phyloP scores from a whole-genome alignment of 2,113 vertebrate species.

The Rhabdomys dilectus region DNA sequence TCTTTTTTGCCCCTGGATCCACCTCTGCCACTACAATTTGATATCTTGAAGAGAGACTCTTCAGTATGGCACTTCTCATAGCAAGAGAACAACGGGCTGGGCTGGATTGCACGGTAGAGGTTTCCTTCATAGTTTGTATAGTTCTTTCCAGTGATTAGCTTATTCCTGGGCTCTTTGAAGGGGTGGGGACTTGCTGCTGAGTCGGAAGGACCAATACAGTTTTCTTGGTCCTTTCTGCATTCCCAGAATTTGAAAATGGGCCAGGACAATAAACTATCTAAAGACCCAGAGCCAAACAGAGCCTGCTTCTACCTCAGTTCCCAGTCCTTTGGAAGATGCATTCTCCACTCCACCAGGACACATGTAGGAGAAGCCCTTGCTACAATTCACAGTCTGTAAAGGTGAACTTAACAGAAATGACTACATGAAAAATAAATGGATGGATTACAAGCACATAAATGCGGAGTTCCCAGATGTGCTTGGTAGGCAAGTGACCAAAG shows the following conservation, averaged over 20 bases:
- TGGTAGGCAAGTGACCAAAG: not conserved
- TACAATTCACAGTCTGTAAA: not conserved
- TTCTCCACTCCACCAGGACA: not conserved
- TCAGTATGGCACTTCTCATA: not conserved
- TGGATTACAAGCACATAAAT: not conserved
- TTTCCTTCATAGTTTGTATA: not conserved
- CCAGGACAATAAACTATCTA: not conserved
- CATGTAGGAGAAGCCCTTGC: not conserved
- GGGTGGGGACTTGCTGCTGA: not conserved
- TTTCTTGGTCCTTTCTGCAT: not conserved
- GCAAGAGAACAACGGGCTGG: not conserved
- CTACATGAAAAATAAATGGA: not conserved
- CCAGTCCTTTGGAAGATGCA: not conserved
- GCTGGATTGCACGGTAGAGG: not conserved
- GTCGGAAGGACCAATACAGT: not conserved
- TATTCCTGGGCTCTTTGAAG: not conserved
- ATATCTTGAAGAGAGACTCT: not conserved
- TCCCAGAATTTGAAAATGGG: not conserved
- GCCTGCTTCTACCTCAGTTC: not conserved
- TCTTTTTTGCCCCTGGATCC: too few species aligned
- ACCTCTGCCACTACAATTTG: too few species aligned
- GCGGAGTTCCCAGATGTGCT: not conserved
- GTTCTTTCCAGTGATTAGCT: not conserved
- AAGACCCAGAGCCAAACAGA: not conserved
- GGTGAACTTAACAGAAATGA: conserved; percentile 10